Evolutionary conservation across 2,113 vertebrate species (phyloP).

Genomic region (Todiramphus chloris): DNA sequence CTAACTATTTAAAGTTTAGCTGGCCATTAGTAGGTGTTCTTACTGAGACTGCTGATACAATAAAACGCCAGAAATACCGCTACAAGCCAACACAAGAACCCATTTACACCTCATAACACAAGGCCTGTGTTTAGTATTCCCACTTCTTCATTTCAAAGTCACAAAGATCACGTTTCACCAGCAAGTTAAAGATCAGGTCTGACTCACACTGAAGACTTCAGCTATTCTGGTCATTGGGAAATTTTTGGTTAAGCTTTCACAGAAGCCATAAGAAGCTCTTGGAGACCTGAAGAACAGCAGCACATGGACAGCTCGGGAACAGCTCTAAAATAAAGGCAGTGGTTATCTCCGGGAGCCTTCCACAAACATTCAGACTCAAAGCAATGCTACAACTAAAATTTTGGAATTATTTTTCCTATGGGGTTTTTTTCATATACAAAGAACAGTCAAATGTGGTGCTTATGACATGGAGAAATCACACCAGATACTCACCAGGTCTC

Average conservation of each 20-base stretch:
- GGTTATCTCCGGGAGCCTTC: not conserved
- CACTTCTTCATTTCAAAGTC: slow-evolving; percentile 4
- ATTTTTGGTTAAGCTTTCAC: not conserved
- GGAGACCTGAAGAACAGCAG: not conserved
- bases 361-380: not conserved
- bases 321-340: not conserved
- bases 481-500: not conserved
- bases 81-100: not conserved
- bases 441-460: not conserved
- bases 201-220: not conserved
- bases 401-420: not conserved
- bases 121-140: slow-evolving; percentile 1
- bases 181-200: not conserved
- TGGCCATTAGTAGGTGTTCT: not conserved
- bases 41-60: not conserved
- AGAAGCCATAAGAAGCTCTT: not conserved
- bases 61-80: not conserved
- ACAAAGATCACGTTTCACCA: not conserved
- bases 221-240: not conserved
- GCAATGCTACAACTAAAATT: not conserved
- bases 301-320: not conserved
- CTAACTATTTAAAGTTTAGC: not conserved
- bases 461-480: not conserved
- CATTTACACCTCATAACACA: not conserved
- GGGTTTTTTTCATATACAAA: not conserved